Percentiles rank a stretch among this genome's conserved stretches.
phyloP scores from a whole-genome alignment of 2,888 invertebrate genomes.

The Eutolmus rufibarbis region DNA sequence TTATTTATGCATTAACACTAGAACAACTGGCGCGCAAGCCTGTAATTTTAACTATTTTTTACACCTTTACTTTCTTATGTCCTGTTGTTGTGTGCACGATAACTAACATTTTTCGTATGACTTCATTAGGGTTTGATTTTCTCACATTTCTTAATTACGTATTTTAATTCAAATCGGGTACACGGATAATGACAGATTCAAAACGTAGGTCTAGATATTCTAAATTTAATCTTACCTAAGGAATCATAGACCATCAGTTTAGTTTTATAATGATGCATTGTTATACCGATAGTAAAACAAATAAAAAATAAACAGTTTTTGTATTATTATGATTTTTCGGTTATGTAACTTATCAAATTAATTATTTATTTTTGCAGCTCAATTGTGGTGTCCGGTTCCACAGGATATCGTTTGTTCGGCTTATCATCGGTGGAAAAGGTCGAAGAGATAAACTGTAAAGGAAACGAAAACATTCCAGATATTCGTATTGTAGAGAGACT shows the following conservation, averaged over 20 bases:
- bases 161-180: too few species aligned
- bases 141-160: too few species aligned
- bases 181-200: too few species aligned
- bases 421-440: slow-evolving; percentile 58
- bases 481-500: slow-evolving; percentile 61
- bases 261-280: background rate
- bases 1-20: too few species aligned
- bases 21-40: too few species aligned
- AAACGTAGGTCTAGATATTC: too few species aligned
- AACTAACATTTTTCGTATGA: too few species aligned
- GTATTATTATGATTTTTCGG: background rate
- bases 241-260: background rate
- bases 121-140: too few species aligned
- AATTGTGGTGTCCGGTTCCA: slow-evolving; percentile 56
- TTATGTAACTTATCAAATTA: background rate
- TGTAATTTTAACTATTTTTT: too few species aligned
- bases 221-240: too few species aligned
- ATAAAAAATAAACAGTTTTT: background rate
- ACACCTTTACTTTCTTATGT: too few species aligned
- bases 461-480: slow-evolving; percentile 55
- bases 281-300: background rate
- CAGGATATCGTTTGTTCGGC: slow-evolving; percentile 59
- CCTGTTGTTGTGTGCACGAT: too few species aligned
- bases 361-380: slow-evolving; percentile 53
- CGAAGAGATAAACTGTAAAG: slow-evolving; percentile 61